phyloP scores from a whole-genome alignment of 2,797 vertebrate genomes.

The Sparus aurata region DNA sequence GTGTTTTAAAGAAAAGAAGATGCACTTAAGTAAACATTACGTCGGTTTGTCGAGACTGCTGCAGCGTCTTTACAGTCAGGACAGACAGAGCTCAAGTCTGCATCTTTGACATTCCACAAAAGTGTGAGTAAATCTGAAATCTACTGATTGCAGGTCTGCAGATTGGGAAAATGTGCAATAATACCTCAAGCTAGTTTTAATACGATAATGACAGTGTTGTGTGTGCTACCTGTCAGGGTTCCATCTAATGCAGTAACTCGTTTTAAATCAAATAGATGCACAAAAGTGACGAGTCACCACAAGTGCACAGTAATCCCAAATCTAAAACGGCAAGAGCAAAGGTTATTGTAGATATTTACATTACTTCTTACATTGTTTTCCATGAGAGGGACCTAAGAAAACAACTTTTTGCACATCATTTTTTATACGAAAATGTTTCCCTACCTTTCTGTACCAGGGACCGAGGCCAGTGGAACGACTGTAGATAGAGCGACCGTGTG shows the following conservation, averaged over 20 bases:
- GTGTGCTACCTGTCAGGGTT: slow-evolving; percentile 50
- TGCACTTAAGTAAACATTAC: slow-evolving; percentile 22
- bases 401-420: slow-evolving; percentile 77
- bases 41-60: slow-evolving; percentile 27
- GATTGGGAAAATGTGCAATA: slow-evolving; percentile 78
- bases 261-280: slow-evolving; percentile 66
- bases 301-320: slow-evolving; percentile 56
- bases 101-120: slow-evolving; percentile 62
- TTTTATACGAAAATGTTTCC: slow-evolving; percentile 70
- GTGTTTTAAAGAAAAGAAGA: slow-evolving; percentile 24
- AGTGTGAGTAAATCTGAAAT: slow-evolving; percentile 48
- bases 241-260: slow-evolving; percentile 63
- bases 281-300: slow-evolving; percentile 60
- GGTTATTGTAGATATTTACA: slow-evolving; percentile 70
- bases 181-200: slow-evolving; percentile 79
- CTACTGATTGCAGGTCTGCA: slow-evolving; percentile 54
- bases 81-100: slow-evolving; percentile 27
- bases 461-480: slow-evolving; percentile 75
- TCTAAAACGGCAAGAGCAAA: slow-evolving; percentile 50
- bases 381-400: slow-evolving; percentile 70
- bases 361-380: slow-evolving; percentile 62
- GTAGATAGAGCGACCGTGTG: slow-evolving; percentile 72
- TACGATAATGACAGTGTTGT: slow-evolving; percentile 44
- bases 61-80: slow-evolving; percentile 8
- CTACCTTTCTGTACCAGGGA: slow-evolving; percentile 71